Conservation (phyloP, 2,888 invertebrate genomes). For the Cantharis rufa region DNA sequence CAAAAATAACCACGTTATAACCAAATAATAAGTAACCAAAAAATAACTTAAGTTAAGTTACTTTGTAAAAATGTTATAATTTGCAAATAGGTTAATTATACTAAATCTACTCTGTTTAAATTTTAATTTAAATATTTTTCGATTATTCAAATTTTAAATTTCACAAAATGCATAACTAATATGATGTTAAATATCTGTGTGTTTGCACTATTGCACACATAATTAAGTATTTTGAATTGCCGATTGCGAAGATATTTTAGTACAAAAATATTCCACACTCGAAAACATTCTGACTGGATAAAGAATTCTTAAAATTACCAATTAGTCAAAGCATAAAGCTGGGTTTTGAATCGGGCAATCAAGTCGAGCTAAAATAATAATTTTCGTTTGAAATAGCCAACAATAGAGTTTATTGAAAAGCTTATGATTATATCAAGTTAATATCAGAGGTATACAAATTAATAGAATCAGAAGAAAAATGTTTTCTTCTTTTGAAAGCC, state of each 20-base stretch:
- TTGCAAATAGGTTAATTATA: too few relatives aligned
- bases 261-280: not conserved
- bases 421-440: not conserved
- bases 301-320: not conserved
- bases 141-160: too few relatives aligned
- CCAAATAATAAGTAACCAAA: too few relatives aligned
- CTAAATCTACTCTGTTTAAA: too few relatives aligned
- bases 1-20: too few relatives aligned
- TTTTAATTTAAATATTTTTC: too few relatives aligned
- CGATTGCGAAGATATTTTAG: not conserved
- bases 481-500: constrained; percentile 1
- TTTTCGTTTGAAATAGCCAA: not conserved
- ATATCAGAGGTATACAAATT: not conserved
- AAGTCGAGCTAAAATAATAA: not conserved
- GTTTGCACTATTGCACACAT: too few relatives aligned
- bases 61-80: too few relatives aligned
- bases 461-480: not conserved
- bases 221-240: too few relatives aligned
- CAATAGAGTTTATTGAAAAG: not conserved
- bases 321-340: not conserved
- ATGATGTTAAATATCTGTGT: too few relatives aligned
- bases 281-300: not conserved
- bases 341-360: not conserved
- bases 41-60: too few relatives aligned
- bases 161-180: too few relatives aligned